Evolutionary conservation across 2,888 invertebrate genomes (phyloP).

Genomic region (Elegia similella): DNA sequence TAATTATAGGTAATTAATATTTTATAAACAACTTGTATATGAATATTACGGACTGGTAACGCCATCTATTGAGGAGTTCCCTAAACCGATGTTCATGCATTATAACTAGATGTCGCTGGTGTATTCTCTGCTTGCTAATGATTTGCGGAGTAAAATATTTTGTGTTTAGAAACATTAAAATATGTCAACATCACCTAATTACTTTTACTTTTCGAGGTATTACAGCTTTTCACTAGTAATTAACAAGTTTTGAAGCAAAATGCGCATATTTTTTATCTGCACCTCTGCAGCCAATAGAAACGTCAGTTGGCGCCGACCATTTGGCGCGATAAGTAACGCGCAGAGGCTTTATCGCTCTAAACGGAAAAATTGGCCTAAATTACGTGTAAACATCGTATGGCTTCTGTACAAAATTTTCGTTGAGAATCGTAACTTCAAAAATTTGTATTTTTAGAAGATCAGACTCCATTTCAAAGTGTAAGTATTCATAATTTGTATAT

Average conservation of each 20-base stretch:
- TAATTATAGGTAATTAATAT: too few species aligned
- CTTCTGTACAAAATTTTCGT: slow-evolving; percentile 29
- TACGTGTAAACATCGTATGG: slow-evolving; percentile 43
- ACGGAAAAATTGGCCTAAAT: slow-evolving; percentile 16
- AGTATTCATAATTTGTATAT: background rate
- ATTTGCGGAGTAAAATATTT: background rate
- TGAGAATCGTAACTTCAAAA: background rate
- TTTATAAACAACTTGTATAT: background rate
- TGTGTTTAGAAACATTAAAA: background rate
- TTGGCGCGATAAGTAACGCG: slow-evolving; percentile 50
- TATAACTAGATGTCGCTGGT: background rate
- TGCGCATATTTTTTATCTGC: slow-evolving; percentile 9
- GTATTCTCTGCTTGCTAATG: background rate
- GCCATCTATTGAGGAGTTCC: background rate
- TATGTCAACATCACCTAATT: background rate
- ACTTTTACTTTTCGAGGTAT: background rate
- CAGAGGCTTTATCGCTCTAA: slow-evolving; percentile 16
- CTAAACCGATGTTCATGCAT: background rate
- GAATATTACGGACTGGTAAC: background rate
- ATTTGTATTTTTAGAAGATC: background rate
- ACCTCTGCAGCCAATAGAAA: slow-evolving; percentile 16
- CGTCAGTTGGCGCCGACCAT: slow-evolving; percentile 59
- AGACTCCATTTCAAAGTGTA: background rate
- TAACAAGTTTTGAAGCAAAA: background rate
- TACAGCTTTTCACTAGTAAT: background rate